These are phyloP conservation scores for Tadarida brasiliensis DNA, from an alignment of 2,797 vertebrate genomes.

Conservation along the genomic window DNA sequence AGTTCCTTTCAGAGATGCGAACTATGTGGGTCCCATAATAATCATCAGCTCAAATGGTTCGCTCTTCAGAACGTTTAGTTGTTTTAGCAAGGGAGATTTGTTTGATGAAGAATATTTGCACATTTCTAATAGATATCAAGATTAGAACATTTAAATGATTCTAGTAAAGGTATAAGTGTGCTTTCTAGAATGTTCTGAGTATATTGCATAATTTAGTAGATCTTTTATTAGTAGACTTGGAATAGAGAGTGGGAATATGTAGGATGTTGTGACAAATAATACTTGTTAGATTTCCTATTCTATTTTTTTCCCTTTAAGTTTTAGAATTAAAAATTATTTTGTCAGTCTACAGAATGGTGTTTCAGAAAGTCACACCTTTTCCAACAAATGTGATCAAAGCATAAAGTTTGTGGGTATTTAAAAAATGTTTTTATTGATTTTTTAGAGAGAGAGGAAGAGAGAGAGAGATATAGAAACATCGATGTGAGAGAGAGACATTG, in stretches of 20 bases:
- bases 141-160: conserved; percentile 5
- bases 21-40: not conserved
- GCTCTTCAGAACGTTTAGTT: not conserved
- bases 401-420: not conserved
- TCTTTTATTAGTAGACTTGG: conserved; percentile 50
- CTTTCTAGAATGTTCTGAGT: conserved; percentile 20
- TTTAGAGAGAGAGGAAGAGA: no score
- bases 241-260: not conserved
- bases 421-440: no score
- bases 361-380: conserved; percentile 35
- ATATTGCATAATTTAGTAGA: not conserved
- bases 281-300: conserved; percentile 42
- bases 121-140: not conserved
- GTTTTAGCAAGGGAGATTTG: conserved; percentile 16
- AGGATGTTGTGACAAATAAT: conserved; percentile 27
- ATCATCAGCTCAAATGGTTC: not conserved
- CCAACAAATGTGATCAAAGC: not conserved
- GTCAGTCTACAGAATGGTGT: conserved; percentile 19
- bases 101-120: conserved; percentile 57
- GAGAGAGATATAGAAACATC: no score
- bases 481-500: no score
- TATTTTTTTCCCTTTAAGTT: conserved; percentile 5
- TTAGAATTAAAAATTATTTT: conserved; percentile 53
- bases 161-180: conserved; percentile 4
- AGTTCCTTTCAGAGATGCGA: conserved; percentile 37